Evolutionary conservation across 2,113 vertebrate genomes (phyloP).

Genomic region (Callaeas wilsoni): DNA sequence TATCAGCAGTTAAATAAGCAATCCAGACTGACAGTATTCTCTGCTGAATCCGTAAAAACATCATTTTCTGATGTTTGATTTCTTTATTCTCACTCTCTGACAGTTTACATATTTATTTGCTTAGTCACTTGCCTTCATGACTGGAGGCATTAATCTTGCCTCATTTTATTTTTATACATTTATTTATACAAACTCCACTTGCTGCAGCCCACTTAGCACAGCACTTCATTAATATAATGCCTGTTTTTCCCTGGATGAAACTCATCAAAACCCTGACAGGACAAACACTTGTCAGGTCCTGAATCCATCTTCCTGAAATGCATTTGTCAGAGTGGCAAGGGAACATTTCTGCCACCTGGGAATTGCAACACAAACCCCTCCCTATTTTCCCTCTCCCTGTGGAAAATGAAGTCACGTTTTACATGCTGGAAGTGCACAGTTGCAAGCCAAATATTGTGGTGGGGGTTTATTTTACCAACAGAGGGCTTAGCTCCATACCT

Average conservation of each 20-base stretch:
- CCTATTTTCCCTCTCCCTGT: not conserved
- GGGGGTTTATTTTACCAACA: constrained; percentile 45
- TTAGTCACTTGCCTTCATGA: not conserved
- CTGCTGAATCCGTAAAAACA: not conserved
- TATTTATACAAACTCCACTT: not conserved
- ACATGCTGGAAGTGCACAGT: not conserved
- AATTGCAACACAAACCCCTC: not conserved
- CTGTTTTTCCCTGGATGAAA: not conserved
- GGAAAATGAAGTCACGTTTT: constrained; percentile 12
- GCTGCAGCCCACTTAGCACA: not conserved
- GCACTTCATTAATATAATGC: not conserved
- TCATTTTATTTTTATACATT: not conserved
- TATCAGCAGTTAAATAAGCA: not conserved
- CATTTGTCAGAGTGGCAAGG: not conserved
- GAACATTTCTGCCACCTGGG: not conserved
- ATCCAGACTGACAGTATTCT: not conserved
- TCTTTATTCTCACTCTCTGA: not conserved
- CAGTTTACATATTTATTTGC: not conserved
- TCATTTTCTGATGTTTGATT: not conserved
- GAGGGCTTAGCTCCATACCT: constrained; percentile 12
- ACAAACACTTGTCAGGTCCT: not conserved
- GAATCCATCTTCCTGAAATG: not conserved
- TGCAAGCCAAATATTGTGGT: constrained; percentile 9
- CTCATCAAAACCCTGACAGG: not conserved
- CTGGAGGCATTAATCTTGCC: not conserved